phyloP scores from a whole-genome alignment of 1,140 invertebrate species.

The Zaprionus lachaisei region DNA sequence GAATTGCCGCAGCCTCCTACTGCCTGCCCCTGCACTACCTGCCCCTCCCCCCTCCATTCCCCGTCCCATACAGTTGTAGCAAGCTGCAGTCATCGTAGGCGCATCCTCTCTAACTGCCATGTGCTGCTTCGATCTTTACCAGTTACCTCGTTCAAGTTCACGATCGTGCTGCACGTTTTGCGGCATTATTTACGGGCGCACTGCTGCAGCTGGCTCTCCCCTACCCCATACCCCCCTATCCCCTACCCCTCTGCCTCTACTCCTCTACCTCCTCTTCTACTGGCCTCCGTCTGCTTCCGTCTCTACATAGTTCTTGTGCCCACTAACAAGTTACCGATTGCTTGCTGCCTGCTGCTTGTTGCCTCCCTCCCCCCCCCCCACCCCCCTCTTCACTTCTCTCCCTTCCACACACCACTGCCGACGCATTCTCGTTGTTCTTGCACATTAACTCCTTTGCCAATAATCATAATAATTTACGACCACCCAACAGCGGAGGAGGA shows the following conservation, averaged over 20 bases:
- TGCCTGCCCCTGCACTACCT: not conserved
- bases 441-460: slow-evolving; percentile 77
- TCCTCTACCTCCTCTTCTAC: too few species aligned
- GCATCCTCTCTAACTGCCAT: slow-evolving; percentile 39
- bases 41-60: not conserved
- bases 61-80: not conserved
- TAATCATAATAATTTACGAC: slow-evolving; percentile 80
- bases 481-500: slow-evolving; percentile 58
- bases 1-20: slow-evolving; percentile 49
- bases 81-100: slow-evolving; percentile 20
- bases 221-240: not conserved
- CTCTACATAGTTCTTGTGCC: slow-evolving; percentile 29
- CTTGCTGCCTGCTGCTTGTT: slow-evolving; percentile 29
- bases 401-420: not conserved
- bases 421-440: slow-evolving; percentile 41
- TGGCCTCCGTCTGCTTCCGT: slow-evolving; percentile 3
- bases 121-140: slow-evolving; percentile 26
- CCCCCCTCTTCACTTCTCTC: not conserved
- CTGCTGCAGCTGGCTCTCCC: not conserved
- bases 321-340: slow-evolving; percentile 77
- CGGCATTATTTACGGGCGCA: slow-evolving; percentile 70
- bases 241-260: not conserved
- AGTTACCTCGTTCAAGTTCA: slow-evolving; percentile 53
- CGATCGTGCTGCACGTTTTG: slow-evolving; percentile 75
- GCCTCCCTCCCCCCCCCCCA: slow-evolving; percentile 14